phyloP scores from a whole-genome alignment of 1,140 invertebrate genomes.

The Calycopis cecrops region DNA sequence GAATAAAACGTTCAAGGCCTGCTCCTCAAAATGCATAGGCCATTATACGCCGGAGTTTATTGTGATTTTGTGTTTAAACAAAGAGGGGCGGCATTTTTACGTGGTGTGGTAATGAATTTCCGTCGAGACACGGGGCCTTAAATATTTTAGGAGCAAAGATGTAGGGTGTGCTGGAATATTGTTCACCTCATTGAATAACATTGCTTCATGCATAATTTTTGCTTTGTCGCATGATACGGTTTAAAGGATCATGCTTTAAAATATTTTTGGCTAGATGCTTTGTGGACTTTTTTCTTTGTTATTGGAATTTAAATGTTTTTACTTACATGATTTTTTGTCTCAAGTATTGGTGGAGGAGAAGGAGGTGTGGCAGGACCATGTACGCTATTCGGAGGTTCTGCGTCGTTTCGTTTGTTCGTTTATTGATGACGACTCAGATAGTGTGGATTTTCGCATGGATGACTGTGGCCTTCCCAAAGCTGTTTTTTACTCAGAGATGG shows the following conservation, averaged over 20 bases:
- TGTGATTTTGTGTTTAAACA: constrained; percentile 69
- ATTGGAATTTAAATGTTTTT: too few species aligned
- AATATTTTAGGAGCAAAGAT: constrained; percentile 53
- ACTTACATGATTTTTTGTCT: too few species aligned
- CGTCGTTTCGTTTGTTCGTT: too few species aligned
- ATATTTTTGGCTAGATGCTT: too few species aligned
- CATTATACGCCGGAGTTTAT: constrained; percentile 60
- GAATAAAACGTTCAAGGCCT: constrained; percentile 36
- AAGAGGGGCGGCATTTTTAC: constrained; percentile 60
- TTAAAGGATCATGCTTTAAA: constrained; percentile 13
- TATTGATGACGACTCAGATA: too few species aligned
- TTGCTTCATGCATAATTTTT: constrained; percentile 67
- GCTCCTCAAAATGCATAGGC: constrained; percentile 60
- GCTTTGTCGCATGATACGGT: constrained; percentile 36
- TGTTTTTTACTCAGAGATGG: too few species aligned
- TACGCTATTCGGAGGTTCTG: too few species aligned
- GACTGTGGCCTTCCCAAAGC: too few species aligned
- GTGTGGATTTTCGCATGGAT: too few species aligned
- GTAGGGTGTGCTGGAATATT: constrained; percentile 47
- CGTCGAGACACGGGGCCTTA: constrained; percentile 54
- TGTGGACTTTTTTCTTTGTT: too few species aligned
- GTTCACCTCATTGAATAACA: constrained; percentile 68
- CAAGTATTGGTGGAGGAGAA: too few species aligned
- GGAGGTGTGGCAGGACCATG: too few species aligned
- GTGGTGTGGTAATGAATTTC: constrained; percentile 60